Conservation (phyloP, 2,113 vertebrate species). For the Piprites chloris region DNA sequence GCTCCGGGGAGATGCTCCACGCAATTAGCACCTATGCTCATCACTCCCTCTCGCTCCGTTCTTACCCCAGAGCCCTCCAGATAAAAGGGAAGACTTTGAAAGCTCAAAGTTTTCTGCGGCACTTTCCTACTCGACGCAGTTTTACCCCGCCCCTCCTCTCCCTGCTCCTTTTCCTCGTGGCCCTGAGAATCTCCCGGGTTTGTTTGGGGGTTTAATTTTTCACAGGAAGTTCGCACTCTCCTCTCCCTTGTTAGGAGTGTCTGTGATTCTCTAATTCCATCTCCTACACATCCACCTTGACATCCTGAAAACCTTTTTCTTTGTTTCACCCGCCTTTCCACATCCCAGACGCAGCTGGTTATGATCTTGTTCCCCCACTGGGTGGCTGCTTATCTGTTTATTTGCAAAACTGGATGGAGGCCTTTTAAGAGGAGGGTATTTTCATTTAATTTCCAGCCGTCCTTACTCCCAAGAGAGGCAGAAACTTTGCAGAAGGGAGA, state of each 20-base stretch:
- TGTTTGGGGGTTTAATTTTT: constrained; percentile 20
- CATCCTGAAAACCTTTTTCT: background rate
- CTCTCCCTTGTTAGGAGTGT: constrained; percentile 1
- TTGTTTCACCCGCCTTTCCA: background rate
- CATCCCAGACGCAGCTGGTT: background rate
- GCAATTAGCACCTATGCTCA: constrained; percentile 40
- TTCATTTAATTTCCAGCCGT: background rate
- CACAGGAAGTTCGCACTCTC: constrained; percentile 15
- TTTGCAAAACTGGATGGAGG: constrained; percentile 9
- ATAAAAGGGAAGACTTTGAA: constrained; percentile 41
- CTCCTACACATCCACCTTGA: background rate
- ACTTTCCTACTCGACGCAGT: background rate
- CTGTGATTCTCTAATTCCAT: background rate
- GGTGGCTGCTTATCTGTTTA: constrained; percentile 35
- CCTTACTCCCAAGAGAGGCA: background rate
- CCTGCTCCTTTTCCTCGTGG: background rate
- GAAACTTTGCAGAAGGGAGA: background rate
- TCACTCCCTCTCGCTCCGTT: background rate
- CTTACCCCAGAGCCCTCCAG: constrained; percentile 30
- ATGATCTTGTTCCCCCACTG: background rate
- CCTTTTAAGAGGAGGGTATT: background rate
- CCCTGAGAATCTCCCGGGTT: constrained; percentile 29
- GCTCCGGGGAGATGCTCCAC: constrained; percentile 14
- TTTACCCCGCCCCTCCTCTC: background rate
- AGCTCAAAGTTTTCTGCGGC: background rate